A percentile compares a stretch with the other conserved stretches of the same genome.
These are phyloP conservation scores for Chascanopsetta lugubris DNA, from an alignment of 2,113 vertebrate species.

Conservation along the genomic window DNA sequence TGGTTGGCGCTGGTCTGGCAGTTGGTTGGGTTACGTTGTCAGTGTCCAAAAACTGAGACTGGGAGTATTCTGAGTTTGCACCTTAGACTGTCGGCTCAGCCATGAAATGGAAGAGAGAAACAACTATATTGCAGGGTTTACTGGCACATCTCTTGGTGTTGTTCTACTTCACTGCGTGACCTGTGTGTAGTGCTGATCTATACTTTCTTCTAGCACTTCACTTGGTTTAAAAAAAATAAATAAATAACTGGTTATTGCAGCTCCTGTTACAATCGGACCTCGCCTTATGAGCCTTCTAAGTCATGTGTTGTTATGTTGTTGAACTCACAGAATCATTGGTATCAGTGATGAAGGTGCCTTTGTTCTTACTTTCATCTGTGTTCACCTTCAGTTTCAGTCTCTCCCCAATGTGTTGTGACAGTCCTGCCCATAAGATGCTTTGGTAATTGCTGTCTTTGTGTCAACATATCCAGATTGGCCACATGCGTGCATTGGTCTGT, in stretches of 20 bases:
- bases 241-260: no score
- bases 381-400: background rate
- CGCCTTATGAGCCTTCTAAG: no score
- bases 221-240: no score
- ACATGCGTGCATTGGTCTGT: background rate
- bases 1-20: constrained; percentile 24
- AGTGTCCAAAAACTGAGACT: constrained; percentile 10
- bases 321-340: no score
- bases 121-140: background rate
- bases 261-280: no score
- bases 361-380: background rate
- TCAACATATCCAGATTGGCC: background rate
- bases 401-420: background rate
- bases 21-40: constrained; percentile 27
- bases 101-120: background rate
- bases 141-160: constrained; percentile 1
- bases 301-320: no score
- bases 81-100: constrained; percentile 12
- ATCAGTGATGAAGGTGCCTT: no score
- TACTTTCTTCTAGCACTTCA: background rate
- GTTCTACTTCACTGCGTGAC: background rate
- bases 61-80: constrained; percentile 17
- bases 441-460: background rate
- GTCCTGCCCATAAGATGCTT: background rate
- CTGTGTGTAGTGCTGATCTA: background rate